A percentile compares a stretch with the other conserved stretches of the same genome.
Evolutionary conservation across 2,888 invertebrate species (phyloP).

Genomic region (Alsophila aescularia): DNA sequence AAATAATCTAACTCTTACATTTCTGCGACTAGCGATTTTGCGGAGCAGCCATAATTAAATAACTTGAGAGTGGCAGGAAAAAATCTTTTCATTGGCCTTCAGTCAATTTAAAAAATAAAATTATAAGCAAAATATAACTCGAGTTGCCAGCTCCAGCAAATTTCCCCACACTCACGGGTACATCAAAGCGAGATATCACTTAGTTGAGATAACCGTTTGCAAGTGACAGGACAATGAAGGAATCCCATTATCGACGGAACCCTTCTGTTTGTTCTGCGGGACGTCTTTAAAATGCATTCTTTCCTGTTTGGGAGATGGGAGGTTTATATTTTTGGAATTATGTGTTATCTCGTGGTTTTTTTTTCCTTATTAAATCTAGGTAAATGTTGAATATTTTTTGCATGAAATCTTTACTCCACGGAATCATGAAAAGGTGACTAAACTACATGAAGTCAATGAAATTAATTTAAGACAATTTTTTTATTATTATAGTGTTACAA

Average conservation of each 20-base stretch:
- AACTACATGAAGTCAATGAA: no score
- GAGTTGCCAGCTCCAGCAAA: conserved; percentile 18
- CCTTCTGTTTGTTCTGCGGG: conserved; percentile 30
- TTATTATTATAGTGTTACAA: no score
- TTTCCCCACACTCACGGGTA: conserved; percentile 23
- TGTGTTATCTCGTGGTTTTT: neutral
- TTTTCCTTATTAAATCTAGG: no score
- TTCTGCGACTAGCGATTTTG: no score
- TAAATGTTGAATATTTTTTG: no score
- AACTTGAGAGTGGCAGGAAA: no score
- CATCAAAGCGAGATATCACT: conserved; percentile 34
- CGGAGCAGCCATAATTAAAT: no score
- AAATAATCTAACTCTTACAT: no score
- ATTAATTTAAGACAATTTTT: no score
- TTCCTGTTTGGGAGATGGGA: conserved; percentile 11
- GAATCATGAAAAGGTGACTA: no score
- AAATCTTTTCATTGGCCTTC: no score
- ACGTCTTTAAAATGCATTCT: conserved; percentile 28
- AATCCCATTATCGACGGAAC: conserved; percentile 36
- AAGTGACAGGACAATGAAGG: conserved; percentile 36
- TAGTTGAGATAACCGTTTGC: conserved; percentile 33
- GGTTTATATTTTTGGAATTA: neutral
- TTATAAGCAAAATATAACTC: conserved; percentile 2
- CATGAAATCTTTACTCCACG: no score
- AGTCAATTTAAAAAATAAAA: neutral